These are phyloP conservation scores for Drosophila mayri DNA, from an alignment of 1,140 invertebrate species.

Conservation along the genomic window DNA sequence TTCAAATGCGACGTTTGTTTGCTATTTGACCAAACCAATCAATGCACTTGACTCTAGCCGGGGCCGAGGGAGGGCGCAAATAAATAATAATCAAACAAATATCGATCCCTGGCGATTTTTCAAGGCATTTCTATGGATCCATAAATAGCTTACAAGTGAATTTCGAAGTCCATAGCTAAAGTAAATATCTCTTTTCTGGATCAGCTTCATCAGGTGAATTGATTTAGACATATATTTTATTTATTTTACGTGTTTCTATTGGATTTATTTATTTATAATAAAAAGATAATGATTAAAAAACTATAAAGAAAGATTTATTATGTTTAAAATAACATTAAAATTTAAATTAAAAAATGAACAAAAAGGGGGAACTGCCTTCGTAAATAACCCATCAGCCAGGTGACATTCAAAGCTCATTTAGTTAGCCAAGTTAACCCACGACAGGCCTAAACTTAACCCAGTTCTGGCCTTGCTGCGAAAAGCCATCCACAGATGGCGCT, in stretches of 20 bases:
- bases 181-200: not conserved
- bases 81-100: constrained; percentile 78
- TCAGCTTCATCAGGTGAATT: not conserved
- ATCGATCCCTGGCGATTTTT: constrained; percentile 47
- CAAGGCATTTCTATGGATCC: constrained; percentile 8
- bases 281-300: not conserved
- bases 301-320: not conserved
- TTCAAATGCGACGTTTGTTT: constrained; percentile 69
- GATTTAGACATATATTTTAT: too few species aligned
- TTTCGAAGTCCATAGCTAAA: not conserved
- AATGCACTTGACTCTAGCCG: constrained; percentile 65
- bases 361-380: not conserved
- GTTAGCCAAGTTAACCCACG: constrained; percentile 13
- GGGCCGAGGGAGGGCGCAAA: constrained; percentile 57
- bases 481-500: constrained; percentile 65
- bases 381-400: not conserved
- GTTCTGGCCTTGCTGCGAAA: not conserved
- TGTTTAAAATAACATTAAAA: not conserved
- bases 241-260: too few species aligned
- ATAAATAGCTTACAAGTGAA: constrained; percentile 6
- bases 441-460: constrained; percentile 10
- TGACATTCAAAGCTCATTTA: constrained; percentile 10
- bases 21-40: constrained; percentile 64
- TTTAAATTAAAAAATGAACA: too few species aligned
- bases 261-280: not conserved